These are phyloP conservation scores for Ditula angustiorana DNA, from an alignment of 2,888 invertebrate genomes.

Conservation along the genomic window DNA sequence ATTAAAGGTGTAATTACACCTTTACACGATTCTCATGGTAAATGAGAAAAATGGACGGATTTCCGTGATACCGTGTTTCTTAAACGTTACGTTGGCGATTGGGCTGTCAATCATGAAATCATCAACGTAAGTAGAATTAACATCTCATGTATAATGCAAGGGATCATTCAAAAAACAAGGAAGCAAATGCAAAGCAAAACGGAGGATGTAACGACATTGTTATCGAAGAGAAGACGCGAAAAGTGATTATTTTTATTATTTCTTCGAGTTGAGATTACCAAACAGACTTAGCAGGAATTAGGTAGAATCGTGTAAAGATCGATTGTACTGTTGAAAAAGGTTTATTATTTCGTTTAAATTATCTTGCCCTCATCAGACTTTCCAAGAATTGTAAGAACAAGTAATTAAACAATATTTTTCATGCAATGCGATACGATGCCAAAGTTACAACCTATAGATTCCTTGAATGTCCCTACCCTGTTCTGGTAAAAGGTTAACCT, in stretches of 20 bases:
- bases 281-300: too few relatives aligned
- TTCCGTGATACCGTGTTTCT: background rate
- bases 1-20: conserved; percentile 19
- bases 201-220: background rate
- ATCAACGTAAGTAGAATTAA: background rate
- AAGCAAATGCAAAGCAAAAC: background rate
- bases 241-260: too few relatives aligned
- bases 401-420: too few relatives aligned
- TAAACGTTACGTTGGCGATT: conserved; percentile 21
- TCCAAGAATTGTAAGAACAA: too few relatives aligned
- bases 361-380: too few relatives aligned
- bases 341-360: too few relatives aligned
- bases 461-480: too few relatives aligned
- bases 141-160: background rate
- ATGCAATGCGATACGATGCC: too few relatives aligned
- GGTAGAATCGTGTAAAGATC: background rate
- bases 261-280: too few relatives aligned
- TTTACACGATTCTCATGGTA: conserved; percentile 4
- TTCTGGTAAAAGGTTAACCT: too few relatives aligned
- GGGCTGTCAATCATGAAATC: conserved; percentile 22
- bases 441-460: too few relatives aligned
- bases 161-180: background rate
- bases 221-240: background rate
- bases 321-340: too few relatives aligned
- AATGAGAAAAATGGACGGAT: conserved; percentile 18